A percentile compares a stretch with the other conserved stretches of the same genome.
phyloP scores from a whole-genome alignment of 2,888 invertebrate species.

The Peribatodes rhomboidaria region DNA sequence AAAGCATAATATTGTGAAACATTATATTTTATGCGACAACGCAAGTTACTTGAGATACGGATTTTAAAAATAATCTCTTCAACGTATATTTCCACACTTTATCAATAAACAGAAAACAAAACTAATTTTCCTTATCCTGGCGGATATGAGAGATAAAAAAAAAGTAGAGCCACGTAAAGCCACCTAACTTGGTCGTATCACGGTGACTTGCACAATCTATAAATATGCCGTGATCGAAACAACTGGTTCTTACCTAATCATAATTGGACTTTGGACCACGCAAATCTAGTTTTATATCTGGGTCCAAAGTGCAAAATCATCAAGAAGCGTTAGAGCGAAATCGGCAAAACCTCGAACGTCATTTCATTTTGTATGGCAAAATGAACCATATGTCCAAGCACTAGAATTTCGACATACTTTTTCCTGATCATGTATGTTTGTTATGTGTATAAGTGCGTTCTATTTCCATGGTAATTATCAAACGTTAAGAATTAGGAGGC shows the following conservation, averaged over 20 bases:
- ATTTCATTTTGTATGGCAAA: not conserved
- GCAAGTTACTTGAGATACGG: not conserved
- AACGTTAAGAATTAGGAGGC: not conserved
- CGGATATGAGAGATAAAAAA: conserved; percentile 1
- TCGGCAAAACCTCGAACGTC: conserved; percentile 7
- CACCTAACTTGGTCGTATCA: not conserved
- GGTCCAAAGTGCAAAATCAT: conserved; percentile 48
- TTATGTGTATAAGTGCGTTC: not conserved
- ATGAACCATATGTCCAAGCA: conserved; percentile 10
- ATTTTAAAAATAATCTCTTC: not conserved
- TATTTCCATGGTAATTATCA: not conserved
- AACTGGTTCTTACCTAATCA: conserved; percentile 10
- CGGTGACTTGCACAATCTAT: conserved; percentile 14
- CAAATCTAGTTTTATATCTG: conserved; percentile 42
- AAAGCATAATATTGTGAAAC: not conserved
- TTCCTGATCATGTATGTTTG: not conserved
- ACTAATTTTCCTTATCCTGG: conserved; percentile 4
- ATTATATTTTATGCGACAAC: not conserved
- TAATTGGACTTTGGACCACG: conserved; percentile 49
- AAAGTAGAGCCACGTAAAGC: conserved; percentile 8
- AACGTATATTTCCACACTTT: not conserved
- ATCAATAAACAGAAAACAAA: conserved; percentile 8
- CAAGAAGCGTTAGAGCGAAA: conserved; percentile 10
- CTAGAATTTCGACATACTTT: not conserved
- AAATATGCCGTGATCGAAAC: conserved; percentile 8